Evolutionary conservation across 2,113 vertebrate species (phyloP), one percentile per base, ranked within the genome.

Genomic region (Rynchops niger): DNA sequence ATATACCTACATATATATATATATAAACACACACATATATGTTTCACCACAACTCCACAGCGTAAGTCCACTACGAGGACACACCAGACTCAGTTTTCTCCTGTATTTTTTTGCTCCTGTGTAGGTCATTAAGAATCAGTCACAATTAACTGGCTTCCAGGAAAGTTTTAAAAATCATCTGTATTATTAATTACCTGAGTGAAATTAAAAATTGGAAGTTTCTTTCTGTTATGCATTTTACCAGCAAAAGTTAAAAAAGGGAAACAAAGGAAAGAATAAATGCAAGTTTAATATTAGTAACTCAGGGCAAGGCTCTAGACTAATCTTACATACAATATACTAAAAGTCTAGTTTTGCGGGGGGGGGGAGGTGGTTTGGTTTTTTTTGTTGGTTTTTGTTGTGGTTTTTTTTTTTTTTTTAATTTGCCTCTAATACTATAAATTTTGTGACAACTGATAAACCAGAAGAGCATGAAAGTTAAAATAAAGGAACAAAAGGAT

Each of bases 401-500:
- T 32, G 13, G 27, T 27, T 53, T 9, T 7, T 56, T 55, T 18
- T 56, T 58, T 32, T 6, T 21, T 56, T 90, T 65, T 80, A n/a
- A 42, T 72, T 80, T 49, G 20, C 50, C 80, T 72, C 38, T 81
- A 76, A 70, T 34, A 23, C n/a, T 53, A 76, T 71, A 43, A 34
- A 63, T 83, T 86, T 81, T 53, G 22, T 76, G n/a, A 86, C 13
- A 88, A 74, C 3, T 81, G 27, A 65, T 52, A 78, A 83, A 86
- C 18, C 88, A 87, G 50, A 84, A 19, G 9, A 82, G 11, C 4
- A 22, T 15, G 36, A 38, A 92, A 93, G 27, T 72, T 30, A 74
- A 82, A 95, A 93, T 20, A 83, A 79, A 93, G 53, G 42, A 94
- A 93, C n/a, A 87, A 95, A 93, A 47, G 52, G 15, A 84, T 53